These are phyloP conservation scores for Ganaspis brasiliensis DNA, from an alignment of 2,888 invertebrate genomes.

Conservation along the genomic window DNA sequence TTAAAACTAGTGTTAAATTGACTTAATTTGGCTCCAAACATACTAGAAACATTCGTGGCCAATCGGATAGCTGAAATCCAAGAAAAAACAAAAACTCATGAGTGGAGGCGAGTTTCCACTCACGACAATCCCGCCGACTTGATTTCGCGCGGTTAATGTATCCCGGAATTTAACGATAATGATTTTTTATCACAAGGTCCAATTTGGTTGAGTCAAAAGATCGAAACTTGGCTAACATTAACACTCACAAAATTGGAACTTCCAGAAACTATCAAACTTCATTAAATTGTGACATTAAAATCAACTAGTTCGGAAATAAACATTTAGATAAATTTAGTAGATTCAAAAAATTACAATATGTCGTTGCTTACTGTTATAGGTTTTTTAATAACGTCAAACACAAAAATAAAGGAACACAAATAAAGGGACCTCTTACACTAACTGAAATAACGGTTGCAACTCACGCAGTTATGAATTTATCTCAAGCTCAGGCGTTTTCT, in stretches of 20 bases:
- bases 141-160: no score
- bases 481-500: background rate
- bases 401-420: background rate
- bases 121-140: no score
- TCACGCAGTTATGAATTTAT: background rate
- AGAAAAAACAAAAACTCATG: background rate
- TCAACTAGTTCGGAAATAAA: no score
- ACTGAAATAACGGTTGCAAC: background rate
- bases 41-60: background rate
- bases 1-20: no score
- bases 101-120: background rate
- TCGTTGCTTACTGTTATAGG: constrained; percentile 22
- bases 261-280: background rate
- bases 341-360: background rate
- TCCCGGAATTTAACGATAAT: no score
- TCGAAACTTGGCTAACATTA: no score
- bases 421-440: background rate
- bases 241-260: no score
- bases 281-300: no score
- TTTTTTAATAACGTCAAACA: constrained; percentile 21
- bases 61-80: background rate
- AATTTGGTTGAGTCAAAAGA: no score
- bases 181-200: no score
- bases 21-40: background rate
- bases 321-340: background rate